Percentiles rank a stretch among this genome's conserved stretches.
These are phyloP conservation scores for Hirudo medicinalis DNA, from an alignment of 1,140 invertebrate species.

Conservation along the genomic window DNA sequence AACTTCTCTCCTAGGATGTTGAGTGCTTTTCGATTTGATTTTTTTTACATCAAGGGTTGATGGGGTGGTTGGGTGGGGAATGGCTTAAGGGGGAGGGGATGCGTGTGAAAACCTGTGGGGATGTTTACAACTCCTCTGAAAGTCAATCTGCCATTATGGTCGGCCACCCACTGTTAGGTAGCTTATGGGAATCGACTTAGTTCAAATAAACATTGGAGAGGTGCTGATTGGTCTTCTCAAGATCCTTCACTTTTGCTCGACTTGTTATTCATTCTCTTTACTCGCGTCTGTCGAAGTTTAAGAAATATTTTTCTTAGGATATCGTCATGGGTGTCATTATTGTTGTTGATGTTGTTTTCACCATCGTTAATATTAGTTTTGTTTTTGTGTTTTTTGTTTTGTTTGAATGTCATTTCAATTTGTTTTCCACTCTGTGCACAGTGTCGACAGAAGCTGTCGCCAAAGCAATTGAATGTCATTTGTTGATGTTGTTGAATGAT, in stretches of 20 bases:
- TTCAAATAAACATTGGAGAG: background rate
- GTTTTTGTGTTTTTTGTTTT: conserved; percentile 9
- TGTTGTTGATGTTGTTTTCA: background rate
- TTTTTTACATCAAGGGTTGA: too few species aligned
- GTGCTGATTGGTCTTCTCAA: background rate
- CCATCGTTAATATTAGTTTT: background rate
- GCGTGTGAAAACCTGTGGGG: too few species aligned
- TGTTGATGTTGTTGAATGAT: conserved; percentile 1
- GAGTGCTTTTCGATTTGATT: too few species aligned
- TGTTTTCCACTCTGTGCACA: background rate
- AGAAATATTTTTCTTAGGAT: background rate
- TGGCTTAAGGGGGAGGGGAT: too few species aligned
- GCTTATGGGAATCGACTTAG: conserved; percentile 10
- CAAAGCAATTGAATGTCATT: background rate
- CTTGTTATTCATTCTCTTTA: too few species aligned
- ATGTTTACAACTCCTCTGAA: too few species aligned
- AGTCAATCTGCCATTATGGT: too few species aligned
- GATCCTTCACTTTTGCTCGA: background rate
- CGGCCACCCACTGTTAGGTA: too few species aligned
- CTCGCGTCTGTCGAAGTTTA: too few species aligned
- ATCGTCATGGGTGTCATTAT: background rate
- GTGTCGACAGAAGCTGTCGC: background rate
- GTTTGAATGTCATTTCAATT: background rate
- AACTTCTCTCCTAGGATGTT: too few species aligned
- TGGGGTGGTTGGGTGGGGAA: too few species aligned